A percentile compares a stretch with the other conserved stretches of the same genome.
phyloP scores from a whole-genome alignment of 2,888 invertebrate genomes.

The Ectemnius continuus region DNA sequence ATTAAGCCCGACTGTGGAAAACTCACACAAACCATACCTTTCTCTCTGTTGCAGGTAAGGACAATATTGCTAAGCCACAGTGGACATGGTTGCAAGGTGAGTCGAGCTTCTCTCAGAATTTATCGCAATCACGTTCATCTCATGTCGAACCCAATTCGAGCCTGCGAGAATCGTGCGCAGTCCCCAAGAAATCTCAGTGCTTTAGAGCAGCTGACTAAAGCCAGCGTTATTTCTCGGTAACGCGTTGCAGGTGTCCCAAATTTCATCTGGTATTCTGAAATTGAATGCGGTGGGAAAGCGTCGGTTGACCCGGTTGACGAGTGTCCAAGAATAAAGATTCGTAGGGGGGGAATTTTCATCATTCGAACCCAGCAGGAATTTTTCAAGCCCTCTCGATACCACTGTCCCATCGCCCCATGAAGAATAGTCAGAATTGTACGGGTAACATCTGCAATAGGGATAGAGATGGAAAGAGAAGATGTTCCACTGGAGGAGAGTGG shows the following conservation, averaged over 20 bases:
- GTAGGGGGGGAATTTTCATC: slow-evolving; percentile 70
- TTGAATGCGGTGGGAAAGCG: slow-evolving; percentile 43
- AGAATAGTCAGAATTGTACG: slow-evolving; percentile 35
- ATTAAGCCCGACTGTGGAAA: slow-evolving; percentile 5
- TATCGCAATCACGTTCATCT: slow-evolving; percentile 24
- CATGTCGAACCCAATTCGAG: slow-evolving; percentile 2
- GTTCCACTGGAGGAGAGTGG: neutral
- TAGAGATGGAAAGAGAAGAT: neutral
- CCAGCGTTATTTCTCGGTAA: slow-evolving; percentile 60
- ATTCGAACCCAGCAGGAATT: slow-evolving; percentile 21
- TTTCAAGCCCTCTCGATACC: slow-evolving; percentile 8
- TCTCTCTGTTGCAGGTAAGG: slow-evolving; percentile 75
- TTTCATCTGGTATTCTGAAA: slow-evolving; percentile 45
- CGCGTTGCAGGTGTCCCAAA: slow-evolving; percentile 60
- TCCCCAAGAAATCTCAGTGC: slow-evolving; percentile 9
- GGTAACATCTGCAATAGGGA: slow-evolving; percentile 58
- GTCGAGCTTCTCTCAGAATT: slow-evolving; percentile 62
- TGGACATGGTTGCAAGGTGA: slow-evolving; percentile 78
- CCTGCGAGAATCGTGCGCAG: neutral
- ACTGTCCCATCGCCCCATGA: slow-evolving; percentile 12
- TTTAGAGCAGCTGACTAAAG: slow-evolving; percentile 30
- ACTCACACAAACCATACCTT: slow-evolving; percentile 26
- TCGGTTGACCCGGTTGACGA: slow-evolving; percentile 47
- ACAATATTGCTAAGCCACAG: slow-evolving; percentile 77
- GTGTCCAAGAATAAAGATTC: slow-evolving; percentile 68